These are phyloP conservation scores for Agrochola macilenta DNA, from an alignment of 2,888 invertebrate species.

Conservation along the genomic window DNA sequence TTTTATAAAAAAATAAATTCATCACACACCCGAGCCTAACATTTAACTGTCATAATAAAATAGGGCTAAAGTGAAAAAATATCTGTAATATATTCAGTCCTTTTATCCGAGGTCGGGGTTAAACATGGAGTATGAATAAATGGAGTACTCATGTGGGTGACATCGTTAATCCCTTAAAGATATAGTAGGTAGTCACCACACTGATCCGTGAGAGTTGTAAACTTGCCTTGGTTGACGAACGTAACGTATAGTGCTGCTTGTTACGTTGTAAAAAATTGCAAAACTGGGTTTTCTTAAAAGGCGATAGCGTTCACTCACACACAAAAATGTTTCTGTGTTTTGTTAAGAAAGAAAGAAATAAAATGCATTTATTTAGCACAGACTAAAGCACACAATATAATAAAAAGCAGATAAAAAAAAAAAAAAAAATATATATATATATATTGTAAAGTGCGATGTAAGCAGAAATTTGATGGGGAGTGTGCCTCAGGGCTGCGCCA, in stretches of 20 bases:
- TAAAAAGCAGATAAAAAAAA: too few species aligned
- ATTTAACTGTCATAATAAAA: constrained; percentile 51
- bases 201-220: neutral
- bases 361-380: too few species aligned
- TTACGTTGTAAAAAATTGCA: neutral
- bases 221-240: neutral
- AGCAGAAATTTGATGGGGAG: too few species aligned
- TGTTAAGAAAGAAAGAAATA: too few species aligned
- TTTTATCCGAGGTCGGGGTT: constrained; percentile 34
- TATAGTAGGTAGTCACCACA: neutral
- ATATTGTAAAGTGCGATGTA: too few species aligned
- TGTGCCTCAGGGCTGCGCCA: too few species aligned
- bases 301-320: neutral
- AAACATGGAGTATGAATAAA: constrained; percentile 31
- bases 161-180: neutral
- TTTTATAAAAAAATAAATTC: constrained; percentile 39
- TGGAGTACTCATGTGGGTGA: constrained; percentile 32
- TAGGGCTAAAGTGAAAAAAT: constrained; percentile 49
- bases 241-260: neutral
- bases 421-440: too few species aligned
- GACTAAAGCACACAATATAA: too few species aligned
- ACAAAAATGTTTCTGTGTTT: neutral
- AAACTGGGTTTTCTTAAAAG: neutral
- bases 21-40: constrained; percentile 33
- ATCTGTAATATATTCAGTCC: constrained; percentile 57